Evolutionary conservation across 2,797 vertebrate genomes (phyloP), one percentile per base, ranked within the genome.

Genomic region (Dryobates pubescens): DNA sequence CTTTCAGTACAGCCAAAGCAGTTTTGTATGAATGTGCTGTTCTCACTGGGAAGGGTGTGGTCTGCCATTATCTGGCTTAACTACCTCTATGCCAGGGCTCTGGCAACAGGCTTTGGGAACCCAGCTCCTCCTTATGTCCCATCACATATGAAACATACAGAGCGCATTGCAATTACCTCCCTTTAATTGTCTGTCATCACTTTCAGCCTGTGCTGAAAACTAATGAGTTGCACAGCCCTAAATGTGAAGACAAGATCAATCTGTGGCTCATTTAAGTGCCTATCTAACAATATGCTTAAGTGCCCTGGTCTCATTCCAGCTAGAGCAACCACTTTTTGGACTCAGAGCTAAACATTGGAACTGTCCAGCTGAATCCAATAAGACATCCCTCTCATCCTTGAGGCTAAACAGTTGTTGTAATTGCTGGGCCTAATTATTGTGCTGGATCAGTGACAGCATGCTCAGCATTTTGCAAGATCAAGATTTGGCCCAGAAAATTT

Each of bases 91-190:
- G 68, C 92, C 89, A 94, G 68, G 49, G 45, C 76, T 92, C 93
- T 94, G 90, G 88, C 94, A 96, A 78, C 73, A 83, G 71, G n/a
- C 79, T 93, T 96, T 94, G 92, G 90, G 93, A 96, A 95, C 45
- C 1, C 36, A 71, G 41, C 75, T 94, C 70, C 57, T 94, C 74
- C 67, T 76, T 71, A 26, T 76, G 73, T 94, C 93, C 82, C 89
- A 92, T 73, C 79, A 62, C 20, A 86, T 34, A 34, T 13, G 17
- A 89, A 95, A 84, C 56, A 76, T 18, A 69, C 5, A 34, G 64
- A 76, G 36, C 91, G 94, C 63, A 30, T 74, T 90, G 58, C 78
- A 94, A 89, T 92, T 88, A 86, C 57, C 54, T 71, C 61, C 64
- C 32, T 86, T 57, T 77, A 89, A 69, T 30, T 93, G 64, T 82